Percentiles rank a stretch among this genome's conserved stretches.
phyloP scores from a whole-genome alignment of 1,140 invertebrate species.

The Physella acuta region DNA sequence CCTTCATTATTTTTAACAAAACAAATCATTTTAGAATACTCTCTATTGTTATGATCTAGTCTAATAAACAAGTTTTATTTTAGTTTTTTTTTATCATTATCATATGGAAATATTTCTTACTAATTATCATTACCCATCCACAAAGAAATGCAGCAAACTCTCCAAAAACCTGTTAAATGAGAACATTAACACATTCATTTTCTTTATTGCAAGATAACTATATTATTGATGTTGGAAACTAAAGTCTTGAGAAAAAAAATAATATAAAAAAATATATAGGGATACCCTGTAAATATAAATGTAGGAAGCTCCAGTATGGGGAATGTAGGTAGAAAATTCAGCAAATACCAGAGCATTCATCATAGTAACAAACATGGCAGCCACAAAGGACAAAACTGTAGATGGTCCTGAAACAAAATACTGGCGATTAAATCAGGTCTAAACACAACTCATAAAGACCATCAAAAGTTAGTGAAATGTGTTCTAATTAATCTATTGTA shows the following conservation, averaged over 20 bases:
- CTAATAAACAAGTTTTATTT: too few relatives aligned
- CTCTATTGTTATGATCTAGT: too few relatives aligned
- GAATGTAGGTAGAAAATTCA: slow-evolving; percentile 85
- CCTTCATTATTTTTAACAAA: background rate
- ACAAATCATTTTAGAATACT: too few relatives aligned
- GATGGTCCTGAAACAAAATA: slow-evolving; percentile 65
- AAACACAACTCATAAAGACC: background rate
- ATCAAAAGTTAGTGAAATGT: background rate
- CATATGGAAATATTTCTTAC: too few relatives aligned
- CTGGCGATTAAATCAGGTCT: background rate
- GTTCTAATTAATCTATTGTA: too few relatives aligned
- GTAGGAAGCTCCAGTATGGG: slow-evolving; percentile 68
- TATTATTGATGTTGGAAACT: background rate
- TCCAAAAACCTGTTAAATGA: slow-evolving; percentile 25
- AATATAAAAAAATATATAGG: background rate
- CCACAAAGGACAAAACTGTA: slow-evolving; percentile 80
- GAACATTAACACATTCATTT: background rate
- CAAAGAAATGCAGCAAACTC: slow-evolving; percentile 37
- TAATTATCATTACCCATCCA: slow-evolving; percentile 72
- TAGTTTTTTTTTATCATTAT: too few relatives aligned
- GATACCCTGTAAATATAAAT: slow-evolving; percentile 37
- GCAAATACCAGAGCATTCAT: slow-evolving; percentile 87
- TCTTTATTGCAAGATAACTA: background rate
- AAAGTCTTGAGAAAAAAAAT: background rate
- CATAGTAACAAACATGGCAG: slow-evolving; percentile 82